phyloP scores from a whole-genome alignment of 1,140 invertebrate genomes.

The Spodoptera frugiperda region DNA sequence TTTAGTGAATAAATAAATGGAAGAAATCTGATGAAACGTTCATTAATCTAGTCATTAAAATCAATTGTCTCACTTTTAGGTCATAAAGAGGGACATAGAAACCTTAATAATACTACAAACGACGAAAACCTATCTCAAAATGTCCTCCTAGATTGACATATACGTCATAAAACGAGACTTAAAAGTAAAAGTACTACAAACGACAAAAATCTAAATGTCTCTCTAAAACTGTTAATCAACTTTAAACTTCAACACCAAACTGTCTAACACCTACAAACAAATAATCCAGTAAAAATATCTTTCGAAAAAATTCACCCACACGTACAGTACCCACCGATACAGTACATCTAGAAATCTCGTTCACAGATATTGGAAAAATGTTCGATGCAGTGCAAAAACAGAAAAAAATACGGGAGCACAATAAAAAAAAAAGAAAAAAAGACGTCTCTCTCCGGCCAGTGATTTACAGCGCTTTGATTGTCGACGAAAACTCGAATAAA shows the following conservation, averaged over 20 bases:
- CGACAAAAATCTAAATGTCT: too few relatives aligned
- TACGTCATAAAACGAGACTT: too few relatives aligned
- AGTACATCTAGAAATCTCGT: neutral
- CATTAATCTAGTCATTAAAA: too few relatives aligned
- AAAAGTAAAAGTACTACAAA: too few relatives aligned
- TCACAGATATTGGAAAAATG: constrained; percentile 34
- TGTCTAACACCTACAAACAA: neutral
- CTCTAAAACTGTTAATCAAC: too few relatives aligned
- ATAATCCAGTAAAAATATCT: neutral
- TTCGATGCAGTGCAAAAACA: constrained; percentile 27
- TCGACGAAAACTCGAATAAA: constrained; percentile 48
- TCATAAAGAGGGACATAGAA: too few relatives aligned
- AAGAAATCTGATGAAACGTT: too few relatives aligned
- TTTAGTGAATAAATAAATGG: too few relatives aligned
- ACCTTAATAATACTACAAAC: too few relatives aligned
- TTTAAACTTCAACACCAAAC: neutral
- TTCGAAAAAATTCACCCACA: neutral
- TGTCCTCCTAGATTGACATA: too few relatives aligned
- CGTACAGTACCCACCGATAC: constrained; percentile 2
- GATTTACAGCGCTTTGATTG: constrained; percentile 51
- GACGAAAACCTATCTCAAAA: too few relatives aligned
- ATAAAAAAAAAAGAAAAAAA: constrained; percentile 26
- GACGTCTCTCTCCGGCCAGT: constrained; percentile 19
- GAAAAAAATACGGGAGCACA: constrained; percentile 10
- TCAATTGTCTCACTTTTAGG: neutral